Base-by-base conservation (phyloP, 2,113 vertebrate species). In the Syngnathus floridae region DNA sequence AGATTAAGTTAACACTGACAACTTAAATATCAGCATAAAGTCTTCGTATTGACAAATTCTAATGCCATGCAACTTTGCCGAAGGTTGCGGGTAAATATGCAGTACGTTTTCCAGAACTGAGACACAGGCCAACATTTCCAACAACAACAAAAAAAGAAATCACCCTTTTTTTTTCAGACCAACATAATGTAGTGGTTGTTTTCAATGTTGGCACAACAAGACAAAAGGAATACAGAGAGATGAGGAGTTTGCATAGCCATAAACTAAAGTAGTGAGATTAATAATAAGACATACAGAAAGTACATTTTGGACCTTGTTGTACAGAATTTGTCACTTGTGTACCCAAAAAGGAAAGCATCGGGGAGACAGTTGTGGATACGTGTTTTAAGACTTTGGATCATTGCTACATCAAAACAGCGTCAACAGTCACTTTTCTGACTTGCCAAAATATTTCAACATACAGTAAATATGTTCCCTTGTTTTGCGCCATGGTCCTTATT, bases 211-310 rank as follows among this genome's bases (percentile, higher is more conserved):
- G 72, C 57, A 74, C 65, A 74, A 70, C 65, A 72, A 68, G 68
- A 79, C 21, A 70, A 70, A 72, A 76, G 59, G 69, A 68, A 62
- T 71, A 66, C 64, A 2, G 37, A 38, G 64, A 36, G 71, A 71
- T 67, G 68, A 40, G 68, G 86, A 78, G 75, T 79, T 91, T 91
- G 90, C 90, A 91, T 91, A 91, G 90, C 82, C 86, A 82, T 86
- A 81, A 91, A 90, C 81, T 73, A 87, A 89, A 21, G 69, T 71
- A 65, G 52, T 79, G 69, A 73, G 51, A 59, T 66, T 41, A 12
- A 41, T 41, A 84, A 67, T 6, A 74, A 72, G 71, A 82, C 65
- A 79, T 72, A 80, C 13, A 41, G 40, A 81, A 57, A 41, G 62
- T 75, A 82, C 77, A 83, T 58, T 70, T 85, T 72, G 78, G 71